These are phyloP conservation scores for Crenichthys baileyi DNA, from an alignment of 2,797 vertebrate genomes.

Conservation along the genomic window DNA sequence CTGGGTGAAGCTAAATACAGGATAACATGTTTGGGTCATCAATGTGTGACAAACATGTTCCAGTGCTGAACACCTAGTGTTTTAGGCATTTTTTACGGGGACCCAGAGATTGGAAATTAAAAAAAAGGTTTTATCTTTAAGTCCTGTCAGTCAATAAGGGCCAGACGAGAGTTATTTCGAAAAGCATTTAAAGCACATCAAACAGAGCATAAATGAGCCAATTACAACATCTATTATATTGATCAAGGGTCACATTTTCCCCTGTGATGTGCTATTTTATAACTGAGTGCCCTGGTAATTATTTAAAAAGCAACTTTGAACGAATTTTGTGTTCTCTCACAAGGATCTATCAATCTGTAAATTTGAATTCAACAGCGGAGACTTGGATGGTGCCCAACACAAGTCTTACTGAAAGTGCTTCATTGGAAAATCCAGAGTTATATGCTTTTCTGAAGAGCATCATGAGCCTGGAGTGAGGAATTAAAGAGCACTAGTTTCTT, in stretches of 20 bases:
- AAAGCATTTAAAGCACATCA: conserved; percentile 15
- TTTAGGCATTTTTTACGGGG: background rate
- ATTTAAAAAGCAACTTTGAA: background rate
- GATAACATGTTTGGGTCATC: background rate
- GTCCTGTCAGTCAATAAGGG: background rate
- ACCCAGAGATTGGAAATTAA: too few relatives aligned
- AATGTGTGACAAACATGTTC: background rate
- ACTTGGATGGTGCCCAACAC: conserved; percentile 2
- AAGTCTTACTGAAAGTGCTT: conserved; percentile 9
- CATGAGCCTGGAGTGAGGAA: background rate
- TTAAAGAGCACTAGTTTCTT: conserved; percentile 29
- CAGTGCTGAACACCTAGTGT: background rate
- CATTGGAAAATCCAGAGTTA: conserved; percentile 18
- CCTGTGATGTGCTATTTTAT: conserved; percentile 24
- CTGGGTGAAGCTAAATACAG: background rate
- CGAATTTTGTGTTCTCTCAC: background rate
- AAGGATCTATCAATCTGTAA: conserved; percentile 8
- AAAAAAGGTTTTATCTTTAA: background rate
- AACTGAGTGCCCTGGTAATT: conserved; percentile 6
- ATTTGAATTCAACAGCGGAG: conserved; percentile 15
- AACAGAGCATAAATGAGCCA: conserved; percentile 31
- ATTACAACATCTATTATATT: conserved; percentile 46
- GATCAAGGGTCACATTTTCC: conserved; percentile 37
- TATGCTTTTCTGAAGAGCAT: background rate
- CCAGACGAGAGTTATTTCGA: background rate